Percentiles rank a stretch among this genome's conserved stretches.
These are phyloP conservation scores for Myzus persicae DNA, from an alignment of 1,140 invertebrate species.

Conservation along the genomic window DNA sequence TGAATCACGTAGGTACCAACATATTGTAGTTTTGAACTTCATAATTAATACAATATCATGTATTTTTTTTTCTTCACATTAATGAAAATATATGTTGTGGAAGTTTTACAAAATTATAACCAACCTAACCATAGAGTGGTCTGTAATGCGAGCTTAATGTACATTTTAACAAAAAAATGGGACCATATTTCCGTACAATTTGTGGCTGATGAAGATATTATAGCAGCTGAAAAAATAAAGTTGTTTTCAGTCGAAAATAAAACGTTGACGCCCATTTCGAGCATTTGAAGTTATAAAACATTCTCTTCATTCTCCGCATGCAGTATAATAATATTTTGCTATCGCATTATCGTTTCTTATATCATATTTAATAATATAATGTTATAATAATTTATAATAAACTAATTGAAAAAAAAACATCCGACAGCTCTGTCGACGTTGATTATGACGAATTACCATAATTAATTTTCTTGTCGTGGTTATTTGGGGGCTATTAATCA, in stretches of 20 bases:
- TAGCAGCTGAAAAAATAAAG: background rate
- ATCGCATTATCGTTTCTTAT: background rate
- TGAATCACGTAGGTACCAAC: background rate
- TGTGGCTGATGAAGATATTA: too few relatives aligned
- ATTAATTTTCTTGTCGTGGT: background rate
- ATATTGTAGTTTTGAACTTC: background rate
- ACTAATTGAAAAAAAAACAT: constrained; percentile 8
- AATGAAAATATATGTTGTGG: background rate
- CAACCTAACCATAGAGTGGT: background rate
- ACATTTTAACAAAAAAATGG: background rate
- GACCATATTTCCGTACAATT: background rate
- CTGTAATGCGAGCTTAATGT: background rate
- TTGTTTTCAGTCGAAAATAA: background rate
- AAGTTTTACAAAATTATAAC: background rate
- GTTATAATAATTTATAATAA: background rate
- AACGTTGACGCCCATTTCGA: background rate
- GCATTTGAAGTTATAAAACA: background rate
- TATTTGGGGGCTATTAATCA: background rate
- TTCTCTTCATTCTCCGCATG: background rate
- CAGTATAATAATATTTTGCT: background rate
- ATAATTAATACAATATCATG: background rate
- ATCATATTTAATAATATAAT: background rate
- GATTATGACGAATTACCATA: constrained; percentile 17
- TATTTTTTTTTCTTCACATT: background rate
- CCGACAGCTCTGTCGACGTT: background rate